Evolutionary conservation across 92 coral and sea anemone genomes (phyloP).

Genomic region (Pocillopora grandis): DNA sequence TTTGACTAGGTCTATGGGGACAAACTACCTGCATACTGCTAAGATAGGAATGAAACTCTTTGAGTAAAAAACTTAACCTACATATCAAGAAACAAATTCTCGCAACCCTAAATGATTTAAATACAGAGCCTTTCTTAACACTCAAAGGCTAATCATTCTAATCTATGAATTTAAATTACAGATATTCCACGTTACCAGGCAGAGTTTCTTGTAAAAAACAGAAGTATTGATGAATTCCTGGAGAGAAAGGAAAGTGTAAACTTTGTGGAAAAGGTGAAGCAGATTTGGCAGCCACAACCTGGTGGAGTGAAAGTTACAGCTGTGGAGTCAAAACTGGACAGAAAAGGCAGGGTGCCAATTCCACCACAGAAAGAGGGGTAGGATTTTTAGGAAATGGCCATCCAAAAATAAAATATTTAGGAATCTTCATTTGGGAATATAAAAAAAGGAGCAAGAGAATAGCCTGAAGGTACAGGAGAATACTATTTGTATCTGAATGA

Average conservation of each 20-base stretch:
- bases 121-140: too few relatives aligned
- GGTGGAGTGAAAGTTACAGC: slow-evolving; percentile 59
- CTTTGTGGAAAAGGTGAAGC: slow-evolving; percentile 56
- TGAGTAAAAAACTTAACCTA: too few relatives aligned
- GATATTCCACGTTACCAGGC: slow-evolving; percentile 74
- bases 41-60: too few relatives aligned
- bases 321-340: slow-evolving; percentile 75
- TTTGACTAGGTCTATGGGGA: too few relatives aligned
- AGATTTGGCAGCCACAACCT: slow-evolving; percentile 45
- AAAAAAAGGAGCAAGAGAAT: too few relatives aligned
- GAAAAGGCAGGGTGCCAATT: slow-evolving; percentile 82
- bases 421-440: too few relatives aligned
- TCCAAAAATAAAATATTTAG: too few relatives aligned
- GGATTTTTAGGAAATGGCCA: not conserved
- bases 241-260: slow-evolving; percentile 32
- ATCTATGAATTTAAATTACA: slow-evolving; percentile 18
- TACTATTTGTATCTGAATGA: too few relatives aligned
- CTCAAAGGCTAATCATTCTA: not conserved
- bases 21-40: too few relatives aligned
- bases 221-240: slow-evolving; percentile 58
- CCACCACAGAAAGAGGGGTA: slow-evolving; percentile 85
- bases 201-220: slow-evolving; percentile 67
- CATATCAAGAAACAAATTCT: too few relatives aligned
- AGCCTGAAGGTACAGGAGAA: too few relatives aligned
- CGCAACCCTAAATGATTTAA: too few relatives aligned